A percentile compares a stretch with the other conserved stretches of the same genome.
Conservation (phyloP, 2,113 vertebrate species). For the Nannospalax galili region DNA sequence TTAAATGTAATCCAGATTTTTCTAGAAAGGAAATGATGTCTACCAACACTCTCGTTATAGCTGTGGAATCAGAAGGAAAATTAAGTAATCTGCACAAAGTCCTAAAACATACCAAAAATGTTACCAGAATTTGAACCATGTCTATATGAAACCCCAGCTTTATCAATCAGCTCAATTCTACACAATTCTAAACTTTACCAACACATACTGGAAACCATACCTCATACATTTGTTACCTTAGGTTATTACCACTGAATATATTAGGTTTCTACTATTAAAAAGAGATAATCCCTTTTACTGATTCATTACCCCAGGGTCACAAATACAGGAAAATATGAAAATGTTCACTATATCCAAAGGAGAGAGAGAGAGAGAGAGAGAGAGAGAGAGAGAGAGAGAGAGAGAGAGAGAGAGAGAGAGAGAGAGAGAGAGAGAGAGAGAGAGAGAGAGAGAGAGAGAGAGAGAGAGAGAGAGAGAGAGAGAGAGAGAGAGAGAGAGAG, state of each 20-base stretch:
- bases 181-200: background rate
- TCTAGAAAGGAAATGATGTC: background rate
- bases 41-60: background rate
- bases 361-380: background rate
- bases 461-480: too few relatives aligned
- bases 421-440: too few relatives aligned
- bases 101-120: background rate
- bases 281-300: background rate
- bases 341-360: background rate
- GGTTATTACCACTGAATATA: background rate
- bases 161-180: background rate
- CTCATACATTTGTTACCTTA: background rate
- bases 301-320: background rate
- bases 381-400: too few relatives aligned
- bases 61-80: background rate
- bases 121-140: background rate
- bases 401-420: too few relatives aligned
- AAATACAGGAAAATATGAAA: slow-evolving; percentile 5
- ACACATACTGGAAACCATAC: background rate
- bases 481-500: too few relatives aligned
- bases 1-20: slow-evolving; percentile 22
- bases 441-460: too few relatives aligned
- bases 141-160: background rate
- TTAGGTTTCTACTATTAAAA: background rate
- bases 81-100: background rate